Conservation (phyloP, 1,140 invertebrate species). For the Rhopalosiphum maidis region DNA sequence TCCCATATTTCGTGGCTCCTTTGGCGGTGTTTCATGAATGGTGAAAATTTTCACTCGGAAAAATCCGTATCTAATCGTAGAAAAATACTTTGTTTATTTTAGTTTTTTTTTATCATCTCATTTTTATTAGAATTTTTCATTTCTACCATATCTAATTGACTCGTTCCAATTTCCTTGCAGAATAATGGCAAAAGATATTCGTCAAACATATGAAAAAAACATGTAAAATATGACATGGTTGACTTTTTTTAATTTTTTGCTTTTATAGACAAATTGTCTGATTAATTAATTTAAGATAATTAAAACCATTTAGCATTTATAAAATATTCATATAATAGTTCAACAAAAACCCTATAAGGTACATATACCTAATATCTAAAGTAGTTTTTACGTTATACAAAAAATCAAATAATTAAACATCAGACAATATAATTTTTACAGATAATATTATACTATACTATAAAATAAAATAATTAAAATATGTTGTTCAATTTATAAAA, state of each 20-base stretch:
- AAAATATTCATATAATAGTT: background rate
- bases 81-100: slow-evolving; percentile 50
- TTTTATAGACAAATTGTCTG: background rate
- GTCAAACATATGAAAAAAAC: background rate
- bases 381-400: background rate
- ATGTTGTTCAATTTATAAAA: background rate
- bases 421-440: background rate
- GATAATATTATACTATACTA: background rate
- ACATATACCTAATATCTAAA: background rate
- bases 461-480: background rate
- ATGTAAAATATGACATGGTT: background rate
- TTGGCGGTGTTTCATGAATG: slow-evolving; percentile 46
- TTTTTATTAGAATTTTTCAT: slow-evolving; percentile 9
- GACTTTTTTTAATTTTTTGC: background rate
- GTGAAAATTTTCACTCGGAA: slow-evolving; percentile 55
- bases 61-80: slow-evolving; percentile 54
- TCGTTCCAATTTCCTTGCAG: slow-evolving; percentile 30
- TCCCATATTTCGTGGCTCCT: background rate
- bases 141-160: slow-evolving; percentile 44
- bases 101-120: background rate
- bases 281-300: background rate
- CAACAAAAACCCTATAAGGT: background rate
- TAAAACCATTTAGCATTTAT: background rate
- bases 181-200: slow-evolving; percentile 38
- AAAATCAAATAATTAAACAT: background rate